Percentiles rank a stretch among this genome's conserved stretches.
Conservation (phyloP, 2,113 vertebrate species). For the Amphiprion ocellaris region DNA sequence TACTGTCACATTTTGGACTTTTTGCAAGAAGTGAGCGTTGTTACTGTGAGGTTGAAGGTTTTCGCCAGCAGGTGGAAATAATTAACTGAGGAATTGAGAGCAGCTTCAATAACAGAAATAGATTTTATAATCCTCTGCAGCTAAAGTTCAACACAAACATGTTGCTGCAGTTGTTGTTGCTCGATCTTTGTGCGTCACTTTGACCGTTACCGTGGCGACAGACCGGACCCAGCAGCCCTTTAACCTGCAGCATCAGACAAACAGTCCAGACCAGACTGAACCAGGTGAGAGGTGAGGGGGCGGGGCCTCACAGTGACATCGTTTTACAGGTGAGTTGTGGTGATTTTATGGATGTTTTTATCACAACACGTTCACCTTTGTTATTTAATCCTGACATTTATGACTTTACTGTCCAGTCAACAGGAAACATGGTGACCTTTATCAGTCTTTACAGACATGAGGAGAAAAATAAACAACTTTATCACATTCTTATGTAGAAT, state of each 20-base stretch:
- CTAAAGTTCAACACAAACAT: conserved; percentile 50
- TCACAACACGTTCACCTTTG: too few species aligned
- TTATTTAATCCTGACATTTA: not conserved
- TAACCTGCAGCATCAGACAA: conserved; percentile 39
- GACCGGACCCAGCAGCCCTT: conserved; percentile 23
- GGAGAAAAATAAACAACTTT: too few species aligned
- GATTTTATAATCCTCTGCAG: not conserved
- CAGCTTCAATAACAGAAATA: too few species aligned
- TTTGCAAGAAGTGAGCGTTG: too few species aligned
- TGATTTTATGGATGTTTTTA: not conserved
- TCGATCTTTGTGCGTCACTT: conserved; percentile 27
- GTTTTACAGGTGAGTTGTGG: too few species aligned
- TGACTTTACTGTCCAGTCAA: not conserved
- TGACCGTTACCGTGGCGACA: not conserved
- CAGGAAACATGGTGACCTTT: not conserved
- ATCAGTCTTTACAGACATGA: too few species aligned
- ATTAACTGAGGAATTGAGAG: too few species aligned
- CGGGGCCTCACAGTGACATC: accelerated
- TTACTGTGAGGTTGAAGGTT: too few species aligned
- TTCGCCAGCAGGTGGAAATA: too few species aligned
- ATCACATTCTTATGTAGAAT: too few species aligned
- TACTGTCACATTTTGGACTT: too few species aligned
- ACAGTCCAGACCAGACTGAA: not conserved
- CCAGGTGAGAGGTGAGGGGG: conserved; percentile 43
- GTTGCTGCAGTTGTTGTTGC: not conserved